Percentiles rank a stretch among this genome's conserved stretches.
Conservation (phyloP, 2,888 invertebrate species). For the Crossocerus cetratus region DNA sequence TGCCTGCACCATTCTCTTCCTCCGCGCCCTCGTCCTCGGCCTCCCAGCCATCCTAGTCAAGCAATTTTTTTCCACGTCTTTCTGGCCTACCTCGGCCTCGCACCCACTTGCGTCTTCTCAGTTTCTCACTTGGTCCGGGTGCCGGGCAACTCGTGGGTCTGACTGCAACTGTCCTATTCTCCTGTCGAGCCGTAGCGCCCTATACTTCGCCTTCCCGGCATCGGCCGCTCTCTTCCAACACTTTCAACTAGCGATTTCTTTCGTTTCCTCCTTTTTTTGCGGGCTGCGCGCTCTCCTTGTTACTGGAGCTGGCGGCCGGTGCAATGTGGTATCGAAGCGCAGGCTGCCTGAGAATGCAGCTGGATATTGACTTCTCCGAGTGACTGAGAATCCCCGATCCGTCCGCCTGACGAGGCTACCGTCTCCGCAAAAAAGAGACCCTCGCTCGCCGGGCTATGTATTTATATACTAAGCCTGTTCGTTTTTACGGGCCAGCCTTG, state of each 20-base stretch:
- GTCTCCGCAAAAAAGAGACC: neutral
- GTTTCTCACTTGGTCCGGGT: slow-evolving; percentile 3
- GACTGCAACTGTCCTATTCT: neutral
- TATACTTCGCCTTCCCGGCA: neutral
- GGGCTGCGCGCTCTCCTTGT: slow-evolving; percentile 3
- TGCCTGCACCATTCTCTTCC: neutral
- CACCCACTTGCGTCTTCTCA: slow-evolving; percentile 6
- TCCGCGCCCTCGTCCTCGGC: neutral
- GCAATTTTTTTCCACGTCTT: slow-evolving; percentile 6
- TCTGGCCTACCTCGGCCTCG: slow-evolving; percentile 2
- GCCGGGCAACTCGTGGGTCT: too few species aligned
- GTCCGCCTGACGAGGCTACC: slow-evolving; percentile 13
- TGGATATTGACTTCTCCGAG: slow-evolving; percentile 14
- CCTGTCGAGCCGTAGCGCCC: neutral
- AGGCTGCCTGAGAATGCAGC: slow-evolving; percentile 8
- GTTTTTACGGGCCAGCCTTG: neutral
- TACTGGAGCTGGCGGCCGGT: neutral
- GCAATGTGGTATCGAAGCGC: neutral
- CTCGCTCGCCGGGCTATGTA: neutral
- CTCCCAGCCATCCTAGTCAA: too few species aligned
- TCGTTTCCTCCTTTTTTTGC: neutral
- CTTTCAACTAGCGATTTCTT: neutral
- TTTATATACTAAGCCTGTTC: neutral
- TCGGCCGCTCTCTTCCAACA: neutral
- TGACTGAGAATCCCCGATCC: slow-evolving; percentile 9